Percentiles rank a stretch among this genome's conserved stretches.
These are phyloP conservation scores for Petrocephalus sullivani DNA, from an alignment of 2,797 vertebrate genomes.

Conservation along the genomic window DNA sequence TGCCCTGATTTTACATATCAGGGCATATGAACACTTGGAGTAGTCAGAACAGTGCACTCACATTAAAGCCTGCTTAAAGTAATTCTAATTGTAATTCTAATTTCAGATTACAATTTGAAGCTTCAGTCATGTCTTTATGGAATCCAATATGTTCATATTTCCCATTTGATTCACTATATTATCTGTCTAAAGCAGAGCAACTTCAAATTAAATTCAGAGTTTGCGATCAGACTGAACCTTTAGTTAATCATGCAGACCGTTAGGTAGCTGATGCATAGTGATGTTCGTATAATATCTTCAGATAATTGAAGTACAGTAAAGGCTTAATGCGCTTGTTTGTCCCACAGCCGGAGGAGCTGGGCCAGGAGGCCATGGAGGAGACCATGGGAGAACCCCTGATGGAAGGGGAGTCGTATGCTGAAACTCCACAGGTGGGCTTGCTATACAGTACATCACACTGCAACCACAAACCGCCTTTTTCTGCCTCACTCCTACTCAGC, in stretches of 20 bases:
- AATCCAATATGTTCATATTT: not conserved
- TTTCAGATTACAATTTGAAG: not conserved
- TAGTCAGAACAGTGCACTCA: not conserved
- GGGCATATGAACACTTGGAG: not conserved
- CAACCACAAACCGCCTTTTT: not conserved
- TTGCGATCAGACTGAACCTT: not conserved
- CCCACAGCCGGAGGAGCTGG: slow-evolving; percentile 85
- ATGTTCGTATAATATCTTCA: not conserved
- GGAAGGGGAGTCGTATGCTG: slow-evolving; percentile 89
- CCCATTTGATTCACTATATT: not conserved
- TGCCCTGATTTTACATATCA: not conserved
- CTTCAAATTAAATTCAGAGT: not conserved
- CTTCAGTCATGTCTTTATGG: not conserved
- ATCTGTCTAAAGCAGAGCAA: not conserved
- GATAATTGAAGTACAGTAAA: not conserved
- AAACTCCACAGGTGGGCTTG: slow-evolving; percentile 78
- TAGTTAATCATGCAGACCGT: not conserved
- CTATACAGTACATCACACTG: not conserved
- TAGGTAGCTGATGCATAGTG: not conserved
- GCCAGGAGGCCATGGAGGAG: slow-evolving; percentile 91
- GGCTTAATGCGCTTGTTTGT: slow-evolving; percentile 17
- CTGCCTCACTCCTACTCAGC: not conserved
- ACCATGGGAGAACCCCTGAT: slow-evolving; percentile 79
- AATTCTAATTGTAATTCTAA: not conserved
- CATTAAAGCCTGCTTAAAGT: not conserved